Evolutionary conservation across 2,113 vertebrate species (phyloP).

Genomic region (Marcusenius ussheri): DNA sequence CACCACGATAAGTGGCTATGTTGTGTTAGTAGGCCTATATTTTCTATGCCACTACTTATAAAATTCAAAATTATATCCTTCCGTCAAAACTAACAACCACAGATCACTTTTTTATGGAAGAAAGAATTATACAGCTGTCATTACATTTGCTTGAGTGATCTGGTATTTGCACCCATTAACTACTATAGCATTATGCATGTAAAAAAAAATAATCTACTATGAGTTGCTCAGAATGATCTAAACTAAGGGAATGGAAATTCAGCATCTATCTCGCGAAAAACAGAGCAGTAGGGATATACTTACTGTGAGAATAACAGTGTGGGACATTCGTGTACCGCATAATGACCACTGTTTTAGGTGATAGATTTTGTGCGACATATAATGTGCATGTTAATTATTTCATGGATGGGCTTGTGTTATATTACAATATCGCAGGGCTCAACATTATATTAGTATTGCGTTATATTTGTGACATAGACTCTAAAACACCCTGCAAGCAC

Average conservation of each 20-base stretch:
- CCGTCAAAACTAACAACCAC: background rate
- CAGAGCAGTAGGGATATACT: background rate
- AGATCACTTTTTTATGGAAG: background rate
- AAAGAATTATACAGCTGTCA: background rate
- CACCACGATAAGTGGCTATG: background rate
- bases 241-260: background rate
- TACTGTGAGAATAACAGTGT: background rate
- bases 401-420: background rate
- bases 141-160: background rate
- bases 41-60: background rate
- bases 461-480: background rate
- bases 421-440: background rate
- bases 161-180: background rate
- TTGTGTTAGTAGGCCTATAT: background rate
- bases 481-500: background rate
- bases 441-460: background rate
- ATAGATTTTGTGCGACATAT: background rate
- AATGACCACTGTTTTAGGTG: background rate
- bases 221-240: background rate
- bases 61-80: background rate
- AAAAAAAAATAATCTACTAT: background rate
- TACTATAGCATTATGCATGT: background rate
- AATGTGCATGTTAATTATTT: background rate
- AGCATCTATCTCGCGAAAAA: background rate
- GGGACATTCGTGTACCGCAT: background rate